Base-by-base conservation (phyloP, 2,888 invertebrate genomes). In the Pocota personata region DNA sequence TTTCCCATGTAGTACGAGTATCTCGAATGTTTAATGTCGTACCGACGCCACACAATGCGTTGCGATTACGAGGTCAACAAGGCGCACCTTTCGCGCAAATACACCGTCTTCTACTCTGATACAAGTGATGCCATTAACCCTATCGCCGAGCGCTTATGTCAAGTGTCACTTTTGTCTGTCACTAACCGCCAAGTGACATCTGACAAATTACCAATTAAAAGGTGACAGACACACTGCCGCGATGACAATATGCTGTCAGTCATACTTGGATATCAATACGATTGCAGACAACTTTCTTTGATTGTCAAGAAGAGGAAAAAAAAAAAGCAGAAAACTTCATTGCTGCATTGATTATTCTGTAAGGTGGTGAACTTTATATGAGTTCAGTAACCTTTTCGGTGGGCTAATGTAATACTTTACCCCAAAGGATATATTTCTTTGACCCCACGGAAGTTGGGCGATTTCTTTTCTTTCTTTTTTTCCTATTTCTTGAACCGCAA, bases 161-260 rank as follows among this genome's bases (percentile, higher is more conserved):
- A 86, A 72, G 71, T 78, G 87, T 75, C 87, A 87, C 40, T 76
- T 76, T 30, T 77, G 64, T 52, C 64, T 79, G 79, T 80, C 82
- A 72, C 24, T 58, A 82, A 52, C 32, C 24, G 60, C 3, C 27
- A 12, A 48, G 43, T 76, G 82, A 87, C 76, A 87, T 78, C 75
- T 87, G 87, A 87, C 87, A 87, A 87, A 87, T 87, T 79, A 75
- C 67, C 82, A 82, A 78, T 78, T 82, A 82, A 73, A 69, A 64
- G 43, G 73, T 69, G 84, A 79, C 75, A 75, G 27, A 60, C 52
- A 67, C 46, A 37, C 30, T 37, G 40, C 64, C 67, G 46, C n/a
- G 4, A 46, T 72, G 78, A 72, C 83, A 73, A 46, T 72, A 78
- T 78, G 58, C 55, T 66, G 72, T 77, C 78, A 77, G n/a, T 66